Percentiles rank a stretch among this genome's conserved stretches.
phyloP scores from a whole-genome alignment of 1,140 invertebrate genomes.

The Gryllus bimaculatus region DNA sequence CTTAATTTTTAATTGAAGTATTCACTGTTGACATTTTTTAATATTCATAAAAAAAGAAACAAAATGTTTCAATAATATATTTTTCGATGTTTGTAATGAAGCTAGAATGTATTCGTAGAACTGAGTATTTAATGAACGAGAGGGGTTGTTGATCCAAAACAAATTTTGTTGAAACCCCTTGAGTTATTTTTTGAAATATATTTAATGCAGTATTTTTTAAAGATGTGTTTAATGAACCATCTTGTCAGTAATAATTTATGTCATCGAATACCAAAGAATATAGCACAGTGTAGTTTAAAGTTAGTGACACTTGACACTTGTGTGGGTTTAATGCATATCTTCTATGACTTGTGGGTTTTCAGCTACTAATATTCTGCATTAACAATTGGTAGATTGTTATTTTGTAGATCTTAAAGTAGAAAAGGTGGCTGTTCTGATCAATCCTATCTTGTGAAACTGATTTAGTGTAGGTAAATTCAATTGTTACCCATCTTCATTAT shows the following conservation, averaged over 20 bases:
- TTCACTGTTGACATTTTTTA: background rate
- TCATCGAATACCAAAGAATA: background rate
- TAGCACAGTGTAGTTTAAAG: no score
- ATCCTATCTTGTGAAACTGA: background rate
- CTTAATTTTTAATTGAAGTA: background rate
- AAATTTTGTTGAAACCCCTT: background rate
- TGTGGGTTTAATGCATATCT: background rate
- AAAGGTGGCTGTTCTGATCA: background rate
- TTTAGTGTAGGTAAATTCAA: no score
- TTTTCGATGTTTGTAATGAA: background rate
- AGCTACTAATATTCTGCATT: no score
- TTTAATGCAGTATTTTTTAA: background rate
- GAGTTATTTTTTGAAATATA: background rate
- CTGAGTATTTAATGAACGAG: background rate
- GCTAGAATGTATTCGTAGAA: background rate
- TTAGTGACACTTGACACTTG: background rate
- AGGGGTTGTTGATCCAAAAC: background rate
- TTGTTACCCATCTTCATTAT: no score
- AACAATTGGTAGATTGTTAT: background rate
- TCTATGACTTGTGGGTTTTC: background rate
- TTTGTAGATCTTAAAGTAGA: background rate
- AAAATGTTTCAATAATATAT: background rate
- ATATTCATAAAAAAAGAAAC: background rate
- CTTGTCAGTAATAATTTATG: background rate
- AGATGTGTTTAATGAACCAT: background rate